phyloP scores from a whole-genome alignment of 1,140 invertebrate genomes.

The Aphidius gifuensis region DNA sequence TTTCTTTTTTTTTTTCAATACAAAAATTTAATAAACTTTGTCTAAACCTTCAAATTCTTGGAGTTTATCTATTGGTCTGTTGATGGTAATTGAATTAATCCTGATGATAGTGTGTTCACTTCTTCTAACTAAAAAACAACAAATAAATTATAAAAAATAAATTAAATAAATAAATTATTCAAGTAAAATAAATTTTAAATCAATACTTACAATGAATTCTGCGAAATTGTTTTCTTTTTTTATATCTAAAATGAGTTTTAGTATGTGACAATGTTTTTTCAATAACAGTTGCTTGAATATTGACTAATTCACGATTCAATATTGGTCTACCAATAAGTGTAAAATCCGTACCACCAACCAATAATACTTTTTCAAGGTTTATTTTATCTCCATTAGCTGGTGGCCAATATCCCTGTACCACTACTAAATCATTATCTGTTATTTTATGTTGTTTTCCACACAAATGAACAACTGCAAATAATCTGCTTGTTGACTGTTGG shows the following conservation, averaged over 20 bases:
- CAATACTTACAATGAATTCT: constrained; percentile 67
- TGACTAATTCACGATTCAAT: constrained; percentile 70
- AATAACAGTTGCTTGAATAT: constrained; percentile 81
- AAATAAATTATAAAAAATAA: constrained; percentile 5
- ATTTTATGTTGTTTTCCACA: constrained; percentile 84
- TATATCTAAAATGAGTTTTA: constrained; percentile 73
- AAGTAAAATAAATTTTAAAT: constrained; percentile 11
- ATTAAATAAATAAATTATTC: background rate
- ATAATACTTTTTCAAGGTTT: constrained; percentile 81
- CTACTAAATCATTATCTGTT: constrained; percentile 80
- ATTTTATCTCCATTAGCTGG: constrained; percentile 80
- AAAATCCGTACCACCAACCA: constrained; percentile 82
- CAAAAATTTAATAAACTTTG: constrained; percentile 39
- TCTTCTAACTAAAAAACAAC: constrained; percentile 59
- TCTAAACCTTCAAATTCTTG: constrained; percentile 52
- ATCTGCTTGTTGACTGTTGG: constrained; percentile 61
- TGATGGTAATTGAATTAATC: constrained; percentile 68
- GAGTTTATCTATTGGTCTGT: constrained; percentile 46
- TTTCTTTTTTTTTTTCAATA: constrained; percentile 4
- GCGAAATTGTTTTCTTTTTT: constrained; percentile 72
- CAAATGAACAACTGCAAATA: constrained; percentile 84
- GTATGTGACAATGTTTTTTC: constrained; percentile 86
- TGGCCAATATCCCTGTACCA: constrained; percentile 80
- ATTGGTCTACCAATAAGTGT: constrained; percentile 80
- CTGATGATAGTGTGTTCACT: constrained; percentile 69